These are phyloP conservation scores for Tenodera sinensis DNA, from an alignment of 2,888 invertebrate genomes.

Conservation along the genomic window DNA sequence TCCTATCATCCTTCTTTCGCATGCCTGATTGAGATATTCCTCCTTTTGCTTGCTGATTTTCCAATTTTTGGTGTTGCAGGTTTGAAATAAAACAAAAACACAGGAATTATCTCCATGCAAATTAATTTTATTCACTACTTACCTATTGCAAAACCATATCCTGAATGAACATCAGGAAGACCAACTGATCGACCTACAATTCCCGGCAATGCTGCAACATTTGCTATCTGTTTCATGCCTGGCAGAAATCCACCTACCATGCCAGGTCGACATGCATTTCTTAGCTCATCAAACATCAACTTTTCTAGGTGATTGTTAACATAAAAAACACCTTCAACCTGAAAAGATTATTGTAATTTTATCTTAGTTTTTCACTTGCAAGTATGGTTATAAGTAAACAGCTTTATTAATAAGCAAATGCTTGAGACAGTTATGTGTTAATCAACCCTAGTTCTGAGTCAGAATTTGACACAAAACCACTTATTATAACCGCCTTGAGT, in stretches of 20 bases:
- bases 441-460: too few species aligned
- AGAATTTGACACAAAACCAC: too few species aligned
- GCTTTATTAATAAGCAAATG: too few species aligned
- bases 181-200: conserved; percentile 93
- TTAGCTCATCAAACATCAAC: conserved; percentile 95
- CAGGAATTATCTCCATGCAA: too few species aligned
- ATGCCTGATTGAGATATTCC: too few species aligned
- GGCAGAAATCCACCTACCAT: conserved; percentile 95
- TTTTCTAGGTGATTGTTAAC: conserved; percentile 88
- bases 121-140: conserved; percentile 33
- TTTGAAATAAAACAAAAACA: too few species aligned
- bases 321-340: conserved; percentile 96
- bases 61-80: too few species aligned
- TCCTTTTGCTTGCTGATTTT: too few species aligned
- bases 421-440: too few species aligned
- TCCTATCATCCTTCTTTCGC: too few species aligned
- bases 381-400: too few species aligned
- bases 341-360: conserved; percentile 10
- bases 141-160: conserved; percentile 99
- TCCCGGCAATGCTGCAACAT: conserved; percentile 97
- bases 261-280: conserved; percentile 84
- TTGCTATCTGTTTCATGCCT: conserved; percentile 98
- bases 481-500: too few species aligned
- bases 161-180: conserved; percentile 94
- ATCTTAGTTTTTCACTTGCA: neutral